These are phyloP conservation scores for Helostoma temminkii DNA, from an alignment of 2,797 vertebrate species.

Conservation along the genomic window DNA sequence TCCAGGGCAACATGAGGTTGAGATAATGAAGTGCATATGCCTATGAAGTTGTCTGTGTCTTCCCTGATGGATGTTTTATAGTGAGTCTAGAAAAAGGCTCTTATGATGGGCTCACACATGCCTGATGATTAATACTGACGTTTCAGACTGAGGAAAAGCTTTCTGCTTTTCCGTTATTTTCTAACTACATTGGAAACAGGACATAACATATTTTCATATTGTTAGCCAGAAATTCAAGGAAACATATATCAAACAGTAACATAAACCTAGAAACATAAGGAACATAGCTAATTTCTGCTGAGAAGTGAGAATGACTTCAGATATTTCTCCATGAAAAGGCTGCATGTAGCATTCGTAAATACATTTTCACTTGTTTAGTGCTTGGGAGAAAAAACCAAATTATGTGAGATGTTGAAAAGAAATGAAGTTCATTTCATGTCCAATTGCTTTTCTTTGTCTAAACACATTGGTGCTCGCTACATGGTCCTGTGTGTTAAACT, in stretches of 20 bases:
- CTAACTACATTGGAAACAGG: conserved; percentile 7
- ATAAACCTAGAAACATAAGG: neutral
- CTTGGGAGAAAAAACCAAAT: neutral
- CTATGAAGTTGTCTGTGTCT: conserved; percentile 9
- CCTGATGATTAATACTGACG: conserved; percentile 10
- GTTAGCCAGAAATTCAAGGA: conserved; percentile 17
- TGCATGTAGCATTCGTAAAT: conserved; percentile 4
- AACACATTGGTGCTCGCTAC: conserved; percentile 11
- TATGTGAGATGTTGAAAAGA: conserved; percentile 33
- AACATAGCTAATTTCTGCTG: neutral
- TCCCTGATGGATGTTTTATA: conserved; percentile 20
- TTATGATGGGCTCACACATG: conserved; percentile 22
- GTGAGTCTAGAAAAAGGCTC: neutral
- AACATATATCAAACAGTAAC: conserved; percentile 6
- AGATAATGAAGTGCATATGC: neutral
- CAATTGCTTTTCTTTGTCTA: conserved; percentile 32
- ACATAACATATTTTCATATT: conserved; percentile 32
- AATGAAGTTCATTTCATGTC: conserved; percentile 18
- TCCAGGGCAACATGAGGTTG: no score
- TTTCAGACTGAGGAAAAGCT: conserved; percentile 23
- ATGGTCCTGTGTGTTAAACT: conserved; percentile 39
- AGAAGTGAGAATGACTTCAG: neutral
- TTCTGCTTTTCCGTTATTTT: conserved; percentile 22
- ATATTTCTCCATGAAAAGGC: neutral
- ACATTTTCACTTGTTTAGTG: neutral